Percentiles rank a stretch among this genome's conserved stretches.
phyloP scores from a whole-genome alignment of 2,888 invertebrate species.

The Litoditis marina region DNA sequence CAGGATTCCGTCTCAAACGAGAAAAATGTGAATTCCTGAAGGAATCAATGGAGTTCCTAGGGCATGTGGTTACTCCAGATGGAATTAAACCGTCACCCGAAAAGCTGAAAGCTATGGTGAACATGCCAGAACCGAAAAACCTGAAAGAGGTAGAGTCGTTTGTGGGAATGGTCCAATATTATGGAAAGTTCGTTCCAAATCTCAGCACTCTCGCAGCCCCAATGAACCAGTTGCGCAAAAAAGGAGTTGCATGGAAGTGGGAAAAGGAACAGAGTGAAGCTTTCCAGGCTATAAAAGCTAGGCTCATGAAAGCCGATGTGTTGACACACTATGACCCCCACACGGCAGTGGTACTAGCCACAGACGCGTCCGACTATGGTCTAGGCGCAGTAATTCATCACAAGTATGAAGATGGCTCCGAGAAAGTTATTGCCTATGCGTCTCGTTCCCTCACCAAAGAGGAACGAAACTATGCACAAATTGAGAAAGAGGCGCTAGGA shows the following conservation, averaged over 20 bases:
- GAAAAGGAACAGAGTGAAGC: background rate
- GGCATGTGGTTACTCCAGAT: conserved; percentile 32
- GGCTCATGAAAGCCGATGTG: conserved; percentile 1
- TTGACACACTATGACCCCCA: conserved; percentile 31
- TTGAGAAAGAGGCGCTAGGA: conserved; percentile 63
- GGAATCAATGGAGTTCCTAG: conserved; percentile 41
- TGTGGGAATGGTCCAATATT: conserved; percentile 54
- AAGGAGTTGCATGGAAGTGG: conserved; percentile 16
- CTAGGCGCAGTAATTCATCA: conserved; percentile 49
- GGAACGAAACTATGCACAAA: conserved; percentile 63
- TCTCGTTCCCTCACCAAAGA: conserved; percentile 40
- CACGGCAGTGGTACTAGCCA: conserved; percentile 22
- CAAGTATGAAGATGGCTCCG: conserved; percentile 31
- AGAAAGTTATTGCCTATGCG: conserved; percentile 43
- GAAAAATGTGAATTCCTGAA: conserved; percentile 43
- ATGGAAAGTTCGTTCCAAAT: conserved; percentile 49
- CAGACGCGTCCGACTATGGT: conserved; percentile 38
- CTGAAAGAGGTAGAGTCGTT: conserved; percentile 47
- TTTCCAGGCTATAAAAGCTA: conserved; percentile 5
- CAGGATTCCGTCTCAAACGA: conserved; percentile 32
- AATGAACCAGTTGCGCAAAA: conserved; percentile 32
- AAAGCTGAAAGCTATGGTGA: conserved; percentile 45
- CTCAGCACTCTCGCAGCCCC: conserved; percentile 40
- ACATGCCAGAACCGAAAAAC: conserved; percentile 47
- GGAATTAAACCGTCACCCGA: conserved; percentile 36